phyloP scores from a whole-genome alignment of 2,888 invertebrate species.

The Ennomos erosarius region DNA sequence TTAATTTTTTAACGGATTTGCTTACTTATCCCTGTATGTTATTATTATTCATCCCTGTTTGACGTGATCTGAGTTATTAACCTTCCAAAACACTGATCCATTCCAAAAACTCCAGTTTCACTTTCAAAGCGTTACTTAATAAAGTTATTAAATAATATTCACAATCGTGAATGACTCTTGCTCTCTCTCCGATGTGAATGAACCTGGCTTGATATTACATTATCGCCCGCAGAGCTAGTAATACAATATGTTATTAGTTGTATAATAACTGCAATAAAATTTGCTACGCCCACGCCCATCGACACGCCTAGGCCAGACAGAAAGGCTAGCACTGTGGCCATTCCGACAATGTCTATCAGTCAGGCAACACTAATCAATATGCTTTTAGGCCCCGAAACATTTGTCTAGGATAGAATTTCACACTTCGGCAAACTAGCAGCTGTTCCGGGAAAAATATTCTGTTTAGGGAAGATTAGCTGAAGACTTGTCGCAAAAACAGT shows the following conservation, averaged over 20 bases:
- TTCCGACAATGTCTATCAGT: conserved; percentile 55
- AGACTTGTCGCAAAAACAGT: too few species aligned
- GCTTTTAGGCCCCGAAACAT: conserved; percentile 58
- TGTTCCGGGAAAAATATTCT: conserved; percentile 22
- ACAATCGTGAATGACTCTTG: conserved; percentile 49
- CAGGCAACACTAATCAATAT: conserved; percentile 69
- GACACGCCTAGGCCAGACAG: conserved; percentile 53
- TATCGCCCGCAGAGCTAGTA: conserved; percentile 49
- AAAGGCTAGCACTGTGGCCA: conserved; percentile 44
- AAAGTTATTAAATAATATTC: conserved; percentile 36
- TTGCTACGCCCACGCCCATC: conserved; percentile 50
- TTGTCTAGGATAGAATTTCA: conserved; percentile 52
- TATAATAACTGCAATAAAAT: conserved; percentile 53
- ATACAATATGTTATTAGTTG: conserved; percentile 51
- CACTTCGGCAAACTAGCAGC: conserved; percentile 36
- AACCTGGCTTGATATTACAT: conserved; percentile 55
- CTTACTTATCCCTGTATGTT: conserved; percentile 6
- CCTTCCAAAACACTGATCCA: conserved; percentile 9
- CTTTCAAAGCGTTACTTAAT: conserved; percentile 37
- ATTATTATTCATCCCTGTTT: too few species aligned
- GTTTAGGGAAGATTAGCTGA: not conserved
- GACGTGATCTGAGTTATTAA: conserved; percentile 10
- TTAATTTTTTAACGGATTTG: conserved; percentile 15
- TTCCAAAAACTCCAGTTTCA: conserved; percentile 27
- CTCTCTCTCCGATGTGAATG: conserved; percentile 55